These are phyloP conservation scores for Percina caprodes DNA, from an alignment of 2,113 vertebrate genomes.

Conservation along the genomic window DNA sequence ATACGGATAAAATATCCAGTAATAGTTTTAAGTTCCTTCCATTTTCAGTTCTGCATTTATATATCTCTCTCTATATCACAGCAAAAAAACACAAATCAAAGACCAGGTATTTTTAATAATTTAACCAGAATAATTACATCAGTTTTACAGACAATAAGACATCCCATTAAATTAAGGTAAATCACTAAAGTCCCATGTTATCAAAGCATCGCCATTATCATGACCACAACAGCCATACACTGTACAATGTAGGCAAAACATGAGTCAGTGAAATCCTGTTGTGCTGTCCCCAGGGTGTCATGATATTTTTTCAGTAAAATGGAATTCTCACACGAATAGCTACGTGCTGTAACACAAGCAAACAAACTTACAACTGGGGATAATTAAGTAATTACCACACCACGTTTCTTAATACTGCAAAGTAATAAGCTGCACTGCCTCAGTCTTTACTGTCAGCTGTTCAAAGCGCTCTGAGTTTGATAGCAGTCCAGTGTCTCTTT, in stretches of 20 bases:
- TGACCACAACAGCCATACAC: conserved; percentile 41
- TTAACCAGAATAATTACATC: conserved; percentile 63
- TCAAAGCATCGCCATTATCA: conserved; percentile 38
- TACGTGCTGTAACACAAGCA: conserved; percentile 42
- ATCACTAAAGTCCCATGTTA: conserved; percentile 32
- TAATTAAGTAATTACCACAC: conserved; percentile 25
- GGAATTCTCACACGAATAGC: conserved; percentile 47
- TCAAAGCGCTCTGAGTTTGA: conserved; percentile 5
- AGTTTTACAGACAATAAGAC: conserved; percentile 70
- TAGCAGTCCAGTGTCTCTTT: conserved; percentile 17
- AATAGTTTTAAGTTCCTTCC: neutral
- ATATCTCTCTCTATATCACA: neutral
- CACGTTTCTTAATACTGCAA: conserved; percentile 23
- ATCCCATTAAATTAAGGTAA: conserved; percentile 53
- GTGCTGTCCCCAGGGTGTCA: neutral
- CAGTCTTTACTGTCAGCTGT: conserved; percentile 4
- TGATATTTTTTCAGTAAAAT: conserved; percentile 28
- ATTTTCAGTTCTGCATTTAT: neutral
- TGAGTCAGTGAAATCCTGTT: conserved; percentile 13
- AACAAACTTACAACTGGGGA: conserved; percentile 28
- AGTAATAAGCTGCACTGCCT: conserved; percentile 11
- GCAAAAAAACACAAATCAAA: conserved; percentile 44
- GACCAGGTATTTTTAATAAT: conserved; percentile 76
- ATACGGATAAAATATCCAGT: neutral
- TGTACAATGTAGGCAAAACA: conserved; percentile 30